Evolutionary conservation across 2,113 vertebrate species (phyloP), one percentile per base, ranked within the genome.

Genomic region (Leptocoma aspasia): DNA sequence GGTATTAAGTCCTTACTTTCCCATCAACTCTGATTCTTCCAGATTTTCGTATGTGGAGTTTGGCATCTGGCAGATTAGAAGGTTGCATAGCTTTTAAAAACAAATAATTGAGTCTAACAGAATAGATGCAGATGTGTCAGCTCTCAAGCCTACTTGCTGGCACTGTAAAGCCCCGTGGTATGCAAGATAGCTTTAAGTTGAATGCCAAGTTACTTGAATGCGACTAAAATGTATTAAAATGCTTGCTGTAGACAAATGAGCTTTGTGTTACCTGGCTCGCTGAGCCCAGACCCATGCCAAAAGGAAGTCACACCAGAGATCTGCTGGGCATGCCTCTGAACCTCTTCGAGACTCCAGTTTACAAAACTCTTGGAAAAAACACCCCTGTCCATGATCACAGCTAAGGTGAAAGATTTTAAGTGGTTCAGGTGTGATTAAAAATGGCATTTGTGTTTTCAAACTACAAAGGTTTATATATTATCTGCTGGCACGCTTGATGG

Each of bases 141-240:
- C 61, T 59, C 69, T 80, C 73, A 19, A 86, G 30, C 39, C 33
- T 90, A n/a, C 35, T 54, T 81, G 47, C 44, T 44, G 59, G 64
- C 52, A 73, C 37, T 85, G 61, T 28, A 86, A 94, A 88, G 60
- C 76, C 44, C 61, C 10, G 6, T 18, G 18, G 52, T 70, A 73
- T 84, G 88, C 21, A 77, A 80, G 82, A 71, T 31, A 82, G 49
- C 63, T 87, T 80, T 63, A 92, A 81, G 68, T 1, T 71, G 83
- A 91, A 91, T 59, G 76, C 56, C 84, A 86, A 26, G 68, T 77
- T 78, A 76, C 80, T 68, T 88, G 28, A 68, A 53, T 66, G n/a
- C 0, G 0, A 61, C 70, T 83, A 53, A 91, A 86, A 35, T 0
- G 0, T 69, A 71, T 76, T 89, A 50, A 82, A 81, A 79, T 66